Percentiles rank a stretch among this genome's conserved stretches.
phyloP scores from a whole-genome alignment of 2,113 vertebrate genomes.

The Rissa tridactyla region DNA sequence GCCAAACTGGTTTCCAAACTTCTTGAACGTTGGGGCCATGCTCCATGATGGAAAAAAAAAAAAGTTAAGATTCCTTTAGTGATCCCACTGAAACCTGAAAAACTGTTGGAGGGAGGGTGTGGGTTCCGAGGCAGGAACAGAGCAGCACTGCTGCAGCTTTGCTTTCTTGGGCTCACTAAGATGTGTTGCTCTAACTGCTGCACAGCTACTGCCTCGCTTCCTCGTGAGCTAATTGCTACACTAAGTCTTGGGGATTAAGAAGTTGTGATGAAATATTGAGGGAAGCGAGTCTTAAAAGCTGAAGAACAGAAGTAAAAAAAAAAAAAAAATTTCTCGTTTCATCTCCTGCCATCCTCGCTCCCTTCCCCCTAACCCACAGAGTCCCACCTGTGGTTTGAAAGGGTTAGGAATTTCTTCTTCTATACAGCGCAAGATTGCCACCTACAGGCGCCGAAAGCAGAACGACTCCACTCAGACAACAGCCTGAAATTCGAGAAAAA shows the following conservation, averaged over 20 bases:
- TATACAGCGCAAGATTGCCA: conserved; percentile 65
- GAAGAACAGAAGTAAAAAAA: neutral
- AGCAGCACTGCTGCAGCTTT: neutral
- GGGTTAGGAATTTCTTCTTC: neutral
- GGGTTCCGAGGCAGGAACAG: neutral
- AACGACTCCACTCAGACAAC: neutral
- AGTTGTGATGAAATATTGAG: neutral
- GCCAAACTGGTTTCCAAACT: neutral
- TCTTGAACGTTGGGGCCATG: rapidly evolving
- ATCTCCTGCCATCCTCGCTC: neutral
- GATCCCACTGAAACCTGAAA: neutral
- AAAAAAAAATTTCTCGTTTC: neutral
- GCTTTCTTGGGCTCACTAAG: neutral
- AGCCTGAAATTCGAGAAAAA: neutral
- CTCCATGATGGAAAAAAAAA: neutral
- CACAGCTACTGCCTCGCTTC: neutral
- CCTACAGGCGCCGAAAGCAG: conserved; percentile 39
- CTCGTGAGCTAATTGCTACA: neutral
- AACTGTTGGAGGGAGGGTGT: neutral
- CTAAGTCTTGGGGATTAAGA: neutral
- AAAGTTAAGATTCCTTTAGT: neutral
- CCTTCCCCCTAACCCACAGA: neutral
- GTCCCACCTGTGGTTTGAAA: neutral
- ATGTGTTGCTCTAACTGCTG: neutral
- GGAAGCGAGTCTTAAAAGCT: conserved; percentile 19